Conservation (phyloP, 2,888 invertebrate genomes). For the Eupithecia abbreviata region DNA sequence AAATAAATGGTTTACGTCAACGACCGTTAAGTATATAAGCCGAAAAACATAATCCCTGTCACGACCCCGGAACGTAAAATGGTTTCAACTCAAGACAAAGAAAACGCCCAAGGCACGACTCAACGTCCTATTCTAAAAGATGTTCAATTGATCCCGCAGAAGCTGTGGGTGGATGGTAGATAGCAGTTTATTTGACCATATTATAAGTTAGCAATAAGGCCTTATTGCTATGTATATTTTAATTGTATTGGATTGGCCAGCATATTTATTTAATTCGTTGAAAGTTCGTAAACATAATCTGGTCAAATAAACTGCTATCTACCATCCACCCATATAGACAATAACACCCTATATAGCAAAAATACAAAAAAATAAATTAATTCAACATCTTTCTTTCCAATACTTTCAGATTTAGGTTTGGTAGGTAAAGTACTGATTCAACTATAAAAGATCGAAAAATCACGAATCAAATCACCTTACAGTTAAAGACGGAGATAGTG, state of each 20-base stretch:
- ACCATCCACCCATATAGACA: not conserved
- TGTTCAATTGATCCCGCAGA: not conserved
- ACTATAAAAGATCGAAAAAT: too few species aligned
- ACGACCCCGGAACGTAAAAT: constrained; percentile 61
- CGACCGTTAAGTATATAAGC: constrained; percentile 62
- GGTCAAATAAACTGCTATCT: not conserved
- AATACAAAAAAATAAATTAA: not conserved
- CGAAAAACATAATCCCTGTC: constrained; percentile 69
- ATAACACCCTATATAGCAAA: too few species aligned
- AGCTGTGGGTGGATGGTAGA: not conserved
- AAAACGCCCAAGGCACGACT: not conserved
- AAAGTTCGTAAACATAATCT: too few species aligned
- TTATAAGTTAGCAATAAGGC: too few species aligned
- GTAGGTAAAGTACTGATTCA: too few species aligned
- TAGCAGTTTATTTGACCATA: not conserved
- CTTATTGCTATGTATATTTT: too few species aligned
- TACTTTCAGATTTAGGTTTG: not conserved
- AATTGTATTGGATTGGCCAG: too few species aligned
- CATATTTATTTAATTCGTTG: too few species aligned
- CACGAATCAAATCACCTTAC: not conserved
- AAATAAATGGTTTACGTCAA: constrained; percentile 40
- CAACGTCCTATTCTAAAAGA: not conserved
- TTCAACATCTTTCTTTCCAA: not conserved
- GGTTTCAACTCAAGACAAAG: constrained; percentile 50
- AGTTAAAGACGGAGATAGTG: not conserved